Evolutionary conservation across 2,113 vertebrate species (phyloP).

Genomic region (Ursus arctos): DNA sequence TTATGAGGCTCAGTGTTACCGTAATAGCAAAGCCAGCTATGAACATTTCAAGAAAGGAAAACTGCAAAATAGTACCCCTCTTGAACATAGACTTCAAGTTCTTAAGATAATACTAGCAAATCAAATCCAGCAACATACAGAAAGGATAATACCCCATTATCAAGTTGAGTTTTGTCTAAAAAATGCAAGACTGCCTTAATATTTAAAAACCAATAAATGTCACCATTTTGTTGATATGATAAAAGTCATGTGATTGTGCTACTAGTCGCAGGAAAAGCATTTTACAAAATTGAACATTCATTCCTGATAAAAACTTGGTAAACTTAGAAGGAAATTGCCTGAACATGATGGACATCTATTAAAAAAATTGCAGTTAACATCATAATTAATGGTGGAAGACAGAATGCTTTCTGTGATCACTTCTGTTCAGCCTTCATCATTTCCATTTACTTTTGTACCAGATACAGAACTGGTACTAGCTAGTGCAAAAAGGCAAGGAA

Average conservation of each 20-base stretch:
- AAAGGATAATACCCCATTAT: not conserved
- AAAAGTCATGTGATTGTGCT: not conserved
- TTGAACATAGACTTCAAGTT: not conserved
- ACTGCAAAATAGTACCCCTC: not conserved
- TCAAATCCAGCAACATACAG: not conserved
- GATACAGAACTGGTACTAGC: not conserved
- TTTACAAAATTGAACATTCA: not conserved
- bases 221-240: not conserved
- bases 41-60: not conserved
- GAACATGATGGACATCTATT: not conserved
- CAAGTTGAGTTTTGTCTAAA: slow-evolving; percentile 1
- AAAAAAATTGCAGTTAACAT: not conserved
- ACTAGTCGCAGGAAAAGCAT: not conserved
- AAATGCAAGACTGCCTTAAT: not conserved
- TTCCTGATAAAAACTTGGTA: not conserved
- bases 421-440: not conserved
- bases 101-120: slow-evolving; percentile 32
- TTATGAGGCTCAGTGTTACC: not conserved
- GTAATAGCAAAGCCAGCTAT: not conserved
- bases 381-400: not conserved
- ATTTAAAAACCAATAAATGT: not conserved
- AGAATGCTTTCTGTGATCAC: not conserved
- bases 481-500: not conserved
- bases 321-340: not conserved
- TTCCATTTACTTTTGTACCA: not conserved